Evolutionary conservation across 1,140 invertebrate genomes (phyloP), one percentile per base, ranked within the genome.

Genomic region (Megalopta genalis): DNA sequence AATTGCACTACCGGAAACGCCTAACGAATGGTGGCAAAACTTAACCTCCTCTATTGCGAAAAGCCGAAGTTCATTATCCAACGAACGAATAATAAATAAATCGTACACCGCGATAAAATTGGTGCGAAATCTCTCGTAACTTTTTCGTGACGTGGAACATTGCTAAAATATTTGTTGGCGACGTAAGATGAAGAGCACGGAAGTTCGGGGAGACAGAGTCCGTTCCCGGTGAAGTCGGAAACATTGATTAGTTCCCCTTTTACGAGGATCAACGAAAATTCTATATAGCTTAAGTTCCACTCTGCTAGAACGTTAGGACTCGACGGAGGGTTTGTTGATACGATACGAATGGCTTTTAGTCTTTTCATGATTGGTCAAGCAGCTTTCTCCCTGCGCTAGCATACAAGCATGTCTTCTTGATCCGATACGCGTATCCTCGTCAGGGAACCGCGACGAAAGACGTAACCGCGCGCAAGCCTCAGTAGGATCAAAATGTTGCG

Each of bases 321-420:
- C 69, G 77, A 75, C 81, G 39, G 77, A 74, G 81, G 77, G 68
- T 52, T 60, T 66, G 86, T 72, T 83, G 85, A 88, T 88, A 87
- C 75, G 84, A 86, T 86, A 81, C 80, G 82, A 75, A 87, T 88
- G 84, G 87, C 82, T 82, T 85, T 88, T 83, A 89, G 83, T 84
- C 81, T 86, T 87, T 82, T 87, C 63, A 89, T 82, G 88, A 81
- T 88, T 76, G 82, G 81, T 81, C 84, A 86, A 87, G 85, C 85
- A 86, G 83, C 85, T 84, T 86, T 84, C 84, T 87, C 86, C 80
- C 64, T 86, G 67, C 69, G 42, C 67, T 76, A 42, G 46, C 71
- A 6, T 67, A 75, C 72, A 68, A 70, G 57, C 68, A 64, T 66
- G 39, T 80, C 59, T 74, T 71, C 70, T 81, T 87, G 83, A 86